Conservation (phyloP, 1,140 invertebrate genomes). For the Caenorhabditis tropicalis region DNA sequence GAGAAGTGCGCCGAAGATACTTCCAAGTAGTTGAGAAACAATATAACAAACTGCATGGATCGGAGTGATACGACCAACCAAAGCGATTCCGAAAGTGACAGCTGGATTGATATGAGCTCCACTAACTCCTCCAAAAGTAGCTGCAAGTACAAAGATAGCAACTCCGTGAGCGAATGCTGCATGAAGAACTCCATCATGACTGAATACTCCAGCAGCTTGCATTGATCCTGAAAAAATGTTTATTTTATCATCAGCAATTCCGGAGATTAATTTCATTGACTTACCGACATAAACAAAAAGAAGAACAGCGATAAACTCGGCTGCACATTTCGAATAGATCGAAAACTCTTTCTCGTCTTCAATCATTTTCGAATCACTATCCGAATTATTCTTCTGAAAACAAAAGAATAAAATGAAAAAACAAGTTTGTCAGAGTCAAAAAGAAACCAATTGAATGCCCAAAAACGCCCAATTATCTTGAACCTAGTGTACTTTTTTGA, state of each 20-base stretch:
- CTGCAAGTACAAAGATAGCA: conserved; percentile 68
- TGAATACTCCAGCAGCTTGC: background rate
- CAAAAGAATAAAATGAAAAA: no score
- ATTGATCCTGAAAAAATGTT: background rate
- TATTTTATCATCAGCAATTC: background rate
- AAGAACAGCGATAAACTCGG: conserved; percentile 9
- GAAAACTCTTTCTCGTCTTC: conserved; percentile 20
- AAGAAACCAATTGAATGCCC: background rate
- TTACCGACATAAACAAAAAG: conserved; percentile 29
- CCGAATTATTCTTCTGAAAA: conserved; percentile 5
- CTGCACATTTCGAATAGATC: conserved; percentile 31
- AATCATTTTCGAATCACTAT: conserved; percentile 19
- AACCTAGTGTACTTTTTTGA: background rate
- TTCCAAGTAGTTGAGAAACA: conserved; percentile 71
- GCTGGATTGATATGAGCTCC: conserved; percentile 74
- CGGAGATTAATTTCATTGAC: background rate
- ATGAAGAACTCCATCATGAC: conserved; percentile 48
- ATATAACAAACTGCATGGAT: conserved; percentile 67
- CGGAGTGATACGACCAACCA: conserved; percentile 66
- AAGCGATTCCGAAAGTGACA: conserved; percentile 69
- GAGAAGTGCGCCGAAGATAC: conserved; percentile 70
- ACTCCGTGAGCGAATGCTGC: conserved; percentile 70
- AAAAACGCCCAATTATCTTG: conserved; percentile 5
- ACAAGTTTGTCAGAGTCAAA: background rate
- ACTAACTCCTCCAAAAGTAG: conserved; percentile 70